Base-by-base conservation (phyloP, 2,113 vertebrate genomes). In the Hystrix cristata region DNA sequence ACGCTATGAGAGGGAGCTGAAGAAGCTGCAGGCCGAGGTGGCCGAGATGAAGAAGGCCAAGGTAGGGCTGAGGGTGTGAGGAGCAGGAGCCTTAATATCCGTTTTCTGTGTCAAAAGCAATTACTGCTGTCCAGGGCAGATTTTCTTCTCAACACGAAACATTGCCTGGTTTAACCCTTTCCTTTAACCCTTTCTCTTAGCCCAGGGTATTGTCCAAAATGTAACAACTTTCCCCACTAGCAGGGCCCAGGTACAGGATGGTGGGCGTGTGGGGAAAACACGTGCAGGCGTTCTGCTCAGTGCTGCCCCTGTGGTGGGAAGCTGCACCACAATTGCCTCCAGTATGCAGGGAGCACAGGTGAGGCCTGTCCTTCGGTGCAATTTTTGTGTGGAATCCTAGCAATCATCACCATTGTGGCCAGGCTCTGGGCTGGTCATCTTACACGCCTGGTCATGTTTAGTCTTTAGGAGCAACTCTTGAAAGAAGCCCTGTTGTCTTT, bases 11-110 rank as follows among this genome's bases (percentile, higher is more conserved):
- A 98, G 99, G 31, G 99, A 99, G 97, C 99, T 99, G 96, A 99
- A 99, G 97, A 99, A 99, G 97, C 98, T 99, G 76, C 99, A 99
- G 98, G 97, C 97, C 0, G 99, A 99, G 97, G 99, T 99, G 97
- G 99, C 99, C 0, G 99, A 99, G 76, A 99, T 99, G 99, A 99
- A 99, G 98, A 99, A 99, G 97, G 99, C 99, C 64, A 99, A 99
- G 99, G 99, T 99, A 96, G 69, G 23, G 0, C 71, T 5, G 3
- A 7, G 5, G 18, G 6, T 34, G 6, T 6, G 23, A 43, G 29
- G 59, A 5, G 8, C 0, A 43, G 53, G 27, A 18, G 16, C 29
- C 53, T 57, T 55, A 59, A 38, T 62, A 53, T 1, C 59, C n/a
- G 1, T 23, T 13, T 31, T 9, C 31, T 0, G 0, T 11, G 0